Evolutionary conservation across 1,140 invertebrate genomes (phyloP).

Genomic region (Dendrolimus punctatus): DNA sequence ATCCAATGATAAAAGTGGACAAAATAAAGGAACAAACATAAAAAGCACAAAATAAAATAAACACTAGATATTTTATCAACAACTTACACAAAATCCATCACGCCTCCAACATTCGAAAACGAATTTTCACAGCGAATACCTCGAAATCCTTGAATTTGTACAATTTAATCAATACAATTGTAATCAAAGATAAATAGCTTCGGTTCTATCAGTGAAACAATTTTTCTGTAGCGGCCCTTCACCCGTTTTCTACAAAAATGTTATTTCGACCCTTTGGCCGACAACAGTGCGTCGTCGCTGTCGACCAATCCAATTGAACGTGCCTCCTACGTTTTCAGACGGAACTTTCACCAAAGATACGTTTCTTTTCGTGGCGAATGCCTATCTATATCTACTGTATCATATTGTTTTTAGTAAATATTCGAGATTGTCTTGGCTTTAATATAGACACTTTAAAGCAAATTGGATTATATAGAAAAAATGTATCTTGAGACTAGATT

Average conservation of each 20-base stretch:
- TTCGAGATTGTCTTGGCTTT: no score
- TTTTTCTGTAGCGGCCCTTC: slow-evolving; percentile 22
- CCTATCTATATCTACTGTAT: background rate
- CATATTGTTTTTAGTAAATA: no score
- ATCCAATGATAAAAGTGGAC: no score
- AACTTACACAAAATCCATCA: no score
- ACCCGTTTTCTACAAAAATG: slow-evolving; percentile 24
- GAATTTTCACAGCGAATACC: background rate
- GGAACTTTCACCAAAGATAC: slow-evolving; percentile 23
- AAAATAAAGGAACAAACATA: no score
- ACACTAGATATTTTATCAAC: no score
- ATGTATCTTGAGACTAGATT: no score
- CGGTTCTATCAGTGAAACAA: slow-evolving; percentile 25
- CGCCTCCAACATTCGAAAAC: background rate
- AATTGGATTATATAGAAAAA: no score
- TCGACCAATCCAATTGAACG: slow-evolving; percentile 32
- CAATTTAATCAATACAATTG: slow-evolving; percentile 23
- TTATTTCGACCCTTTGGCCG: slow-evolving; percentile 26
- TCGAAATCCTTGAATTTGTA: background rate
- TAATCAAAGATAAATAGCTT: slow-evolving; percentile 27
- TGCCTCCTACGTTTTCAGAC: slow-evolving; percentile 18
- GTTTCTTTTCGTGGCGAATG: slow-evolving; percentile 13
- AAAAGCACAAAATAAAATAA: no score
- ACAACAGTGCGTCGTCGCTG: slow-evolving; percentile 19
- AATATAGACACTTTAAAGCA: no score